Evolutionary conservation across 2,113 vertebrate species (phyloP).

Genomic region (Collichthys lucidus): DNA sequence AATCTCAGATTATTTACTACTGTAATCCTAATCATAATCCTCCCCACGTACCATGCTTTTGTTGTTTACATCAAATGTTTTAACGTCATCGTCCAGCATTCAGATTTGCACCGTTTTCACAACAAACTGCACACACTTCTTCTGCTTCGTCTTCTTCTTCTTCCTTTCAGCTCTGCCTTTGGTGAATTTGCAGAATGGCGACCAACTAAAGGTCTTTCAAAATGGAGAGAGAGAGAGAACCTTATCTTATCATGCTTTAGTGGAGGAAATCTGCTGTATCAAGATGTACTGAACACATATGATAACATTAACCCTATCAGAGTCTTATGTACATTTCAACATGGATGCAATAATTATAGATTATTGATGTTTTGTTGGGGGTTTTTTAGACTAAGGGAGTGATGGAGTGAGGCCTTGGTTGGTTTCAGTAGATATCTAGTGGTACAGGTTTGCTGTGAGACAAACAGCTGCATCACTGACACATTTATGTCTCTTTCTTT

Average conservation of each 20-base stretch:
- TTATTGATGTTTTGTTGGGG: neutral
- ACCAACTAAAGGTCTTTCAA: slow-evolving; percentile 66
- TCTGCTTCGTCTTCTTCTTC: neutral
- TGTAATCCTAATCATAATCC: slow-evolving; percentile 77
- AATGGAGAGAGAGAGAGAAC: slow-evolving; percentile 75
- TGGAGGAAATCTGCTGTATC: slow-evolving; percentile 33
- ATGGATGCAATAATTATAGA: slow-evolving; percentile 12
- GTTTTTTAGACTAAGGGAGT: slow-evolving; percentile 23
- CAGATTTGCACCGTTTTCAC: slow-evolving; percentile 43
- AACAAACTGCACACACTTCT: neutral
- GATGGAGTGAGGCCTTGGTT: slow-evolving; percentile 27
- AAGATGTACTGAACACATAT: slow-evolving; percentile 12
- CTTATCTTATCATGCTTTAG: slow-evolving; percentile 45
- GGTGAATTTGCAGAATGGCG: slow-evolving; percentile 66
- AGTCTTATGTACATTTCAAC: slow-evolving; percentile 27
- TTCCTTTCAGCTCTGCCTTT: slow-evolving; percentile 33
- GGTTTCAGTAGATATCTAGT: slow-evolving; percentile 39
- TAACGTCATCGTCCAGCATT: slow-evolving; percentile 32
- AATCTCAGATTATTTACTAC: slow-evolving; percentile 78
- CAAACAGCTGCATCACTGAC: slow-evolving; percentile 51
- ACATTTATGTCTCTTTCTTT: slow-evolving; percentile 13
- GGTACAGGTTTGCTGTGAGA: slow-evolving; percentile 13
- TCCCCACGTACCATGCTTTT: slow-evolving; percentile 68
- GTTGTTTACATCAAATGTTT: slow-evolving; percentile 76
- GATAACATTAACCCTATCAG: slow-evolving; percentile 21